Percentiles rank a stretch among this genome's conserved stretches.
Conservation (phyloP, 2,797 vertebrate species). For the Gouania willdenowi region DNA sequence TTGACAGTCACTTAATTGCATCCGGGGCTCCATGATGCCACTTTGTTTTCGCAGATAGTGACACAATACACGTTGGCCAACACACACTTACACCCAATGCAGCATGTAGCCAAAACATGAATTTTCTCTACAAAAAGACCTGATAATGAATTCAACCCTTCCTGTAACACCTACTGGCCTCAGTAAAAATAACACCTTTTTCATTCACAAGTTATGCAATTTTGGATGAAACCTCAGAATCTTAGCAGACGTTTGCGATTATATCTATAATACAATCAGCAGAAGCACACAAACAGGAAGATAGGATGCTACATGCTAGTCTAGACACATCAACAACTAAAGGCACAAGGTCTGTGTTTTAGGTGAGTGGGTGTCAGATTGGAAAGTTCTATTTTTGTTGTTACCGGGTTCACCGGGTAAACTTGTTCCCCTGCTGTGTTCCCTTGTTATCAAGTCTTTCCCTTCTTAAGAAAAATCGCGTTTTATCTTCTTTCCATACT, state of each 20-base stretch:
- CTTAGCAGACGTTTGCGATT: conserved; percentile 5
- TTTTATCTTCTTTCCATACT: too few relatives aligned
- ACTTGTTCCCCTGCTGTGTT: conserved; percentile 7
- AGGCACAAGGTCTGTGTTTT: conserved; percentile 16
- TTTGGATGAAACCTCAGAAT: conserved; percentile 6
- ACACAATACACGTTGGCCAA: background rate
- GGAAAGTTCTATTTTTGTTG: conserved; percentile 3
- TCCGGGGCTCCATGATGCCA: conserved; percentile 40
- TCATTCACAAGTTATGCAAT: background rate
- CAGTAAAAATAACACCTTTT: conserved; percentile 16
- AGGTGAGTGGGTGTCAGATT: conserved; percentile 1
- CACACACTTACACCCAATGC: background rate
- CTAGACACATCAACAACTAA: too few relatives aligned
- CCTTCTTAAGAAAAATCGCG: conserved; percentile 13
- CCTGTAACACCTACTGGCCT: conserved; percentile 18
- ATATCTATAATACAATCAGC: background rate
- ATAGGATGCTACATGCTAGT: conserved; percentile 15
- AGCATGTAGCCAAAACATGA: too few relatives aligned
- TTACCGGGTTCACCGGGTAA: conserved; percentile 1
- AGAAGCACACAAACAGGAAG: conserved; percentile 4
- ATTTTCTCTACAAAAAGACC: conserved; percentile 1
- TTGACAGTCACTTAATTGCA: conserved; percentile 72
- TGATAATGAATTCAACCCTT: conserved; percentile 38
- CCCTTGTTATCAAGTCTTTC: conserved; percentile 14
- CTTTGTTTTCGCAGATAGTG: conserved; percentile 14